Evolutionary conservation across 2,797 vertebrate species (phyloP), one percentile per base, ranked within the genome.

Genomic region (Sebastolobus alascanus): DNA sequence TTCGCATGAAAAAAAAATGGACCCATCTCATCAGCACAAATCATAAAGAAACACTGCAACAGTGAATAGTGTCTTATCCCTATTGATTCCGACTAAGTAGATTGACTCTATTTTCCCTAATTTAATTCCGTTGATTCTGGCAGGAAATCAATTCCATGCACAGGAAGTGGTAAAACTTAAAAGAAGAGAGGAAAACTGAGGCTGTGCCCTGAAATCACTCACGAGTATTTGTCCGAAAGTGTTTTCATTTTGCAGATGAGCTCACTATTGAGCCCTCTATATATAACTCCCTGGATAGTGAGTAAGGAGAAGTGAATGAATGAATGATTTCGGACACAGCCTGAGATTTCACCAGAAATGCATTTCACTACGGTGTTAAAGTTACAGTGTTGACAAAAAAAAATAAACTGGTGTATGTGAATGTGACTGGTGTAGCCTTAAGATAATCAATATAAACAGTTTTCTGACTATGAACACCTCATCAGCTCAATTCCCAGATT

Each of bases 131-230:
- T 13, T 16, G 56, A 74, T 18, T 6, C 22, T 38, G 46, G 60
- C 67, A 79, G 78, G 56, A 75, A 84, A 85, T 88, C 63, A n/a
- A 75, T 83, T 29, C 6, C 10, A 31, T 37, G 16, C 56, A 50
- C 74, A 81, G 38, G 35, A 73, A 67, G 68, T 46, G 35, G 58
- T 59, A 18, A 58, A 68, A 69, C 55, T 27, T 38, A 61, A 68
- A 65, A 69, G 46, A 8, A 61, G 58, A 65, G 14, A 58, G 14
- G 33, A 33, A 82, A 72, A 50, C 8, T 25, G 6, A n/a, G 43
- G 0, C 43, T 2, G 22, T 25, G 12, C 54, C 6, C 5, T 25
- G 1, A 25, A 56, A 56, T 50, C 18, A 50, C 46, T 50, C 16
- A 50, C 46, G 6, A 46, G 43, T 18, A 46, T 46, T 46, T 46